A percentile compares a stretch with the other conserved stretches of the same genome.
phyloP scores from a whole-genome alignment of 2,113 vertebrate species.

The Anarhynchus alexandrinus region DNA sequence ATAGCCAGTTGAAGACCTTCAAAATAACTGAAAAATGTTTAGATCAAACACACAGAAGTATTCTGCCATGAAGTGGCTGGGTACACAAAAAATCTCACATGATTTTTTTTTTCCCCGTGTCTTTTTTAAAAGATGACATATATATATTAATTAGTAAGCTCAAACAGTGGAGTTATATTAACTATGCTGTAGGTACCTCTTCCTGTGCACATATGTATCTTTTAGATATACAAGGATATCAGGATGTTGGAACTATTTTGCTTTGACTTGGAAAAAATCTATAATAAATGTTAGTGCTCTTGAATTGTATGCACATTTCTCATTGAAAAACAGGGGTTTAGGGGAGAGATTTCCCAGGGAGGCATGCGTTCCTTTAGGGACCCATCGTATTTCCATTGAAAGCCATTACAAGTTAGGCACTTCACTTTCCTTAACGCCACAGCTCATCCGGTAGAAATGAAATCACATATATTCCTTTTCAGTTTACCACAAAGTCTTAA shows the following conservation, averaged over 20 bases:
- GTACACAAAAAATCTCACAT: background rate
- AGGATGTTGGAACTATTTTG: background rate
- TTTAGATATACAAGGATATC: background rate
- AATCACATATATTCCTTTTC: background rate
- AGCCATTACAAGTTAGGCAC: background rate
- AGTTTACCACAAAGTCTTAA: background rate
- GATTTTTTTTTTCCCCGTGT: background rate
- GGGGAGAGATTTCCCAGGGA: background rate
- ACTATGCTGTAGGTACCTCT: background rate
- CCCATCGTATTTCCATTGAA: background rate
- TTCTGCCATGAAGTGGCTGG: background rate
- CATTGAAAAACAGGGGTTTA: background rate
- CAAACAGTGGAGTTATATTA: background rate
- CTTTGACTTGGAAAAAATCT: background rate
- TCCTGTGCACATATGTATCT: background rate
- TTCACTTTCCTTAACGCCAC: background rate
- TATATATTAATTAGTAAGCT: background rate
- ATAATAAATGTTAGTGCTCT: background rate
- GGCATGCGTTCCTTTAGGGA: background rate
- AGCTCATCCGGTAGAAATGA: background rate
- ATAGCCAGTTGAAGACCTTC: too few relatives aligned
- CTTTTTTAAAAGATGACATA: background rate
- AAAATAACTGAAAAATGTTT: too few relatives aligned
- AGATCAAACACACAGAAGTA: too few relatives aligned
- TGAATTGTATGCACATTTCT: background rate